Base-by-base conservation (phyloP, 2,113 vertebrate genomes). In the Oceanodroma tethys region DNA sequence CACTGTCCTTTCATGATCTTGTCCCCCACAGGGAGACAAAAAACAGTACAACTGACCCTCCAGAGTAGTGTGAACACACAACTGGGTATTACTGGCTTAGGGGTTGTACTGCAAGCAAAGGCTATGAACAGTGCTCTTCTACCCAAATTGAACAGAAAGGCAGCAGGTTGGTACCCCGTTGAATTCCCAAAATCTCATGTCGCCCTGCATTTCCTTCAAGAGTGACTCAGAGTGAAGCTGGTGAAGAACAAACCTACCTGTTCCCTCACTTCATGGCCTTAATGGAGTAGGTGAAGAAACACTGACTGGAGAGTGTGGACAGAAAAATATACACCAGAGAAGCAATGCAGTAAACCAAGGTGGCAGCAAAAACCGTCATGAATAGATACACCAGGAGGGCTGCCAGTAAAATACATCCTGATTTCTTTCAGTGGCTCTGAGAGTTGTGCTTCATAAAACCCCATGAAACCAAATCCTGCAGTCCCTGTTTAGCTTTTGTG, bases 381-480 rank as follows among this genome's bases (percentile, higher is more conserved):
- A 86, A 75, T 15, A 74, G n/a, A 25, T 16, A 88, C 67, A 78
- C 10, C 25, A 76, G 45, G 62, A 90, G 40, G 40, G 19, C 14
- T 93, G 72, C 45, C 67, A 70, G n/a, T 66, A 45, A 89, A 92
- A 72, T 50, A 38, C 45, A 86, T 67, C 6, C 42, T 58, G 43
- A 66, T 86, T 68, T 90, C 53, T 86, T 92, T 70, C 83, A 91
- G 29, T 38, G 38, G 6, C n/a, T 91, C 63, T 90, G 59, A 76
- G 11, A 86, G 21, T 29, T 83, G 36, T 34, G 55, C 22, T 86
- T 84, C 63, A 32, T 71, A 92, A 95, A 88, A n/a, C 27, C 11
- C 11, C 45, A 11, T 26, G 58, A 93, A 90, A 68, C 14, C 21
- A 86, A 93, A 90, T 45, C 36, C 48, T 83, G 40, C 71, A 55